Base-by-base conservation (phyloP, 2,888 invertebrate species). In the Liodrosophila aerea region DNA sequence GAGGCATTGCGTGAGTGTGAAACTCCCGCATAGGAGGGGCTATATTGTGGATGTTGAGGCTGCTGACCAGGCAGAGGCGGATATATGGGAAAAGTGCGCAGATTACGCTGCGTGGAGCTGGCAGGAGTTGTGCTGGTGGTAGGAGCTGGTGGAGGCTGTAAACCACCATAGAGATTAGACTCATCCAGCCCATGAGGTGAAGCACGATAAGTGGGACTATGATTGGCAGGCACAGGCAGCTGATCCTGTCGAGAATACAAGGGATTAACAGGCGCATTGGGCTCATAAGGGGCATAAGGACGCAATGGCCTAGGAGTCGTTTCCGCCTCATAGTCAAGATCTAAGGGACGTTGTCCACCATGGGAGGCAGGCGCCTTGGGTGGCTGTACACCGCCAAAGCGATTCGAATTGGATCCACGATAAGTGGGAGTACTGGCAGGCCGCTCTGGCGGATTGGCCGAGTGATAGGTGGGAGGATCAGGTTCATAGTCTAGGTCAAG, bases 21-120 rank as follows among this genome's bases (percentile, higher is more conserved):
- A 8, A 89, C 88, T 0, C 82, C 89, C 0, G 89, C 70, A 66
- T 89, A 89, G 1, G 87, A 64, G 0, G 84, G 81, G 72, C 88
- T 89, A 13, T 89, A 89, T 16, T 86, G 87, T 0, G 89, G 88
- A 2, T 80, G 52, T 13, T 39, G 66, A 2, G 72, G 59, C 44
- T 66, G 71, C 18, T 62, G 69, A 13, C 65, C 53, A 4, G 64
- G 34, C 5, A 83, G 22, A 1, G 78, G 58, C 7, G 88, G 86
- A 56, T 87, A 87, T 3, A 81, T 75, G 13, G 73, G 77, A 46
- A 61, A 76, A 1, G 63, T 73, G 2, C 72, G 65, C 2, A 87
- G 60, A 34, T 64, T 75, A 1, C 70, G 59, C 16, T 51, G 51
- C 12, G 57, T 63, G 0, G 66, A 44, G 2, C 49, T 41, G 11